Evolutionary conservation across 2,888 invertebrate species (phyloP).

Genomic region (Macaria notata): DNA sequence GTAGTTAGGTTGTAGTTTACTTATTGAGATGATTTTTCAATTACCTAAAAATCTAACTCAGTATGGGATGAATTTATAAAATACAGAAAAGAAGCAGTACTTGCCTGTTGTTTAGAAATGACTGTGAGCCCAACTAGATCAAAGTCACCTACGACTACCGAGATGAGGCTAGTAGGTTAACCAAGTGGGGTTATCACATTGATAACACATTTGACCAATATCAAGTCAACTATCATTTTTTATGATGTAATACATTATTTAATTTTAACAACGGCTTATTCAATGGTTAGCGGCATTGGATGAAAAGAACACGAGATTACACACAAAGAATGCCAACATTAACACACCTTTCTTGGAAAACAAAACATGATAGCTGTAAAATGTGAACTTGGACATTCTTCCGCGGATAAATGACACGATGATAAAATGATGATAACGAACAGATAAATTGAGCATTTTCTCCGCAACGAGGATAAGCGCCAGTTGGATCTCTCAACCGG

Average conservation of each 20-base stretch:
- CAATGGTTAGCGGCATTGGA: not conserved
- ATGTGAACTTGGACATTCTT: conserved; percentile 40
- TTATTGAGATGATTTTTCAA: too few species aligned
- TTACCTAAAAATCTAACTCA: too few species aligned
- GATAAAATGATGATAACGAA: conserved; percentile 71
- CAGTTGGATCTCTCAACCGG: conserved; percentile 31
- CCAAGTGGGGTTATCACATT: conserved; percentile 47
- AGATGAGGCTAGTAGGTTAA: conserved; percentile 43
- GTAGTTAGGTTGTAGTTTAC: too few species aligned
- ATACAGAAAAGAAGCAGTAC: not conserved
- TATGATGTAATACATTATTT: conserved; percentile 38
- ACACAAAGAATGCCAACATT: conserved; percentile 38
- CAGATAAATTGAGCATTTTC: conserved; percentile 61
- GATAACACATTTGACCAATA: conserved; percentile 28
- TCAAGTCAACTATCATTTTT: conserved; percentile 15
- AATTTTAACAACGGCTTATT: conserved; percentile 4
- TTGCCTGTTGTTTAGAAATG: not conserved
- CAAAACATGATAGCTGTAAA: conserved; percentile 61
- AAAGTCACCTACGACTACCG: conserved; percentile 1
- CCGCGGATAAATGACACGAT: conserved; percentile 56
- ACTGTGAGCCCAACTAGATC: conserved; percentile 2
- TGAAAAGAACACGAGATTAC: conserved; percentile 13
- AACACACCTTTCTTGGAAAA: conserved; percentile 64
- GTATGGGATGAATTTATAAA: too few species aligned
- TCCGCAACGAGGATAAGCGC: conserved; percentile 36